Percentiles rank a stretch among this genome's conserved stretches.
These are phyloP conservation scores for Alsophila aescularia DNA, from an alignment of 2,888 invertebrate genomes.

Conservation along the genomic window DNA sequence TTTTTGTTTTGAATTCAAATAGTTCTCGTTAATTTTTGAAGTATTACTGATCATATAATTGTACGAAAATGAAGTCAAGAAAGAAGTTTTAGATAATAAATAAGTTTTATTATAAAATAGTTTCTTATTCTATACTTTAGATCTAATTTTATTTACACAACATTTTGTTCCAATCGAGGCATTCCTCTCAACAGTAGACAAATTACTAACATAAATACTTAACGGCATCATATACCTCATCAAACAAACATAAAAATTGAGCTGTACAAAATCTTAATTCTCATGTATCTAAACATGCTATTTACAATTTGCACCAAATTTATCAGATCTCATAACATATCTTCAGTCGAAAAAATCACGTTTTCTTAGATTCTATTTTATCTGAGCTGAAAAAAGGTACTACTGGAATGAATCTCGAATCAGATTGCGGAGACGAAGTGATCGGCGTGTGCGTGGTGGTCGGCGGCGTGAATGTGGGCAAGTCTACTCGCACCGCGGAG, in stretches of 20 bases:
- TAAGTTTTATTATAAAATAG: slow-evolving; percentile 72
- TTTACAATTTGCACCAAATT: slow-evolving; percentile 32
- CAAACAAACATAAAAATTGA: slow-evolving; percentile 17
- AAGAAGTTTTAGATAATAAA: slow-evolving; percentile 67
- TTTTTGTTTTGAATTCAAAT: slow-evolving; percentile 42
- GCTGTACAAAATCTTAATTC: slow-evolving; percentile 31
- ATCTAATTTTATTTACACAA: slow-evolving; percentile 70
- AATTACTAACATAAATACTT: slow-evolving; percentile 38
- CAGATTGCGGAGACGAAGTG: slow-evolving; percentile 43
- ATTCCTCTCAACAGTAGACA: slow-evolving; percentile 34
- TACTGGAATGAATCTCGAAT: slow-evolving; percentile 58
- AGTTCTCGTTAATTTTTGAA: slow-evolving; percentile 40
- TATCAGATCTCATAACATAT: slow-evolving; percentile 9
- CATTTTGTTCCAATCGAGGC: slow-evolving; percentile 42
- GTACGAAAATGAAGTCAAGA: slow-evolving; percentile 30
- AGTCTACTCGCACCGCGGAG: slow-evolving; percentile 75
- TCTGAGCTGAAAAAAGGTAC: slow-evolving; percentile 51
- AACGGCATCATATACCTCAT: slow-evolving; percentile 1
- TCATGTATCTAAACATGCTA: slow-evolving; percentile 23
- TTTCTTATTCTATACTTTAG: slow-evolving; percentile 66
- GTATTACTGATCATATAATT: slow-evolving; percentile 41
- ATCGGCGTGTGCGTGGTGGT: slow-evolving; percentile 48
- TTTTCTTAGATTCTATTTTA: slow-evolving; percentile 43
- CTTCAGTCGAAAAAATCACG: slow-evolving; percentile 33
- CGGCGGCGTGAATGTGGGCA: slow-evolving; percentile 85